phyloP scores from a whole-genome alignment of 2,888 invertebrate genomes.

The Latrodectus hesperus region DNA sequence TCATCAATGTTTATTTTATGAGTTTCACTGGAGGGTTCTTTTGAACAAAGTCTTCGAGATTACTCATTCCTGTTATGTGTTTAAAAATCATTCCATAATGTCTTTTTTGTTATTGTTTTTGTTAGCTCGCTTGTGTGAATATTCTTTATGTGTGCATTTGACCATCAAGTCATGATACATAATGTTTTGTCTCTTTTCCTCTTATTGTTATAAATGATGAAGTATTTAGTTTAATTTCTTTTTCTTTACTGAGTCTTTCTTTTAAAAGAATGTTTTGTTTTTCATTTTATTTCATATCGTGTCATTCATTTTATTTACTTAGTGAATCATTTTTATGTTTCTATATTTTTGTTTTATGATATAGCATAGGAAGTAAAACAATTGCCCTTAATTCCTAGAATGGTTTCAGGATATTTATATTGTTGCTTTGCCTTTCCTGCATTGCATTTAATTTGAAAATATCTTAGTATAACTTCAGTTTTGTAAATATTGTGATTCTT shows the following conservation, averaged over 20 bases:
- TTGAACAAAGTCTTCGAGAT: constrained; percentile 56
- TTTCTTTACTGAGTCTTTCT: constrained; percentile 45
- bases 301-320: constrained; percentile 39
- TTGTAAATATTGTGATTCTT: constrained; percentile 61
- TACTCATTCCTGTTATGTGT: constrained; percentile 66
- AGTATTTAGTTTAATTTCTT: constrained; percentile 36
- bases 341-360: neutral
- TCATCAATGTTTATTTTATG: constrained; percentile 55
- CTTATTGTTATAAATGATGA: constrained; percentile 15
- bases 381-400: too few species aligned
- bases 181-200: constrained; percentile 3
- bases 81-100: constrained; percentile 61
- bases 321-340: neutral
- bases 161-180: constrained; percentile 8
- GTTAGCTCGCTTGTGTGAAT: constrained; percentile 49
- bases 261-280: constrained; percentile 12
- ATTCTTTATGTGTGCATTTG: constrained; percentile 37
- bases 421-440: too few species aligned
- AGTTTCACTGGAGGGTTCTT: constrained; percentile 50
- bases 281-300: constrained; percentile 37
- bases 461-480: constrained; percentile 41
- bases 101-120: constrained; percentile 60
- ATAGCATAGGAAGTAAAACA: neutral
- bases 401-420: too few species aligned
- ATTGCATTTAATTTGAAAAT: constrained; percentile 15